These are phyloP conservation scores for Bombus fervidus DNA, from an alignment of 1,140 invertebrate species.

Conservation along the genomic window DNA sequence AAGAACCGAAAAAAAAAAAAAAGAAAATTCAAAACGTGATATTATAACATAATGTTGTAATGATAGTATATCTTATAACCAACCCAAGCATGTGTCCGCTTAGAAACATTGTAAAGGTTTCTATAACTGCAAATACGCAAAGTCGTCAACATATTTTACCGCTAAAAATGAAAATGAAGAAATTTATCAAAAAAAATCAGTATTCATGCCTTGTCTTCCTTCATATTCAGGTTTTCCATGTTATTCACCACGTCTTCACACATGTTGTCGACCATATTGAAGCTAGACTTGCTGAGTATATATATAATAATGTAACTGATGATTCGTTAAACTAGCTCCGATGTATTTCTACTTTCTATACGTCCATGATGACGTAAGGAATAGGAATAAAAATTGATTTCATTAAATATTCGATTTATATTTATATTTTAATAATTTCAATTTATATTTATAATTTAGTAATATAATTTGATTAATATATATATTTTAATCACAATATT, in stretches of 20 bases:
- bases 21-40: slow-evolving; percentile 26
- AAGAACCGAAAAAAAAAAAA: background rate
- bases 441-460: too few species aligned
- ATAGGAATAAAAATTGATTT: background rate
- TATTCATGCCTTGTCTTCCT: slow-evolving; percentile 87
- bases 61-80: slow-evolving; percentile 69
- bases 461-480: background rate
- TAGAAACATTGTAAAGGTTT: slow-evolving; percentile 76
- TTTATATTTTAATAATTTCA: too few species aligned
- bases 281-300: background rate
- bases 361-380: background rate
- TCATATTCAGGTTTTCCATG: slow-evolving; percentile 84
- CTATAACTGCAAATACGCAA: slow-evolving; percentile 83
- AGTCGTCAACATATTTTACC: slow-evolving; percentile 83
- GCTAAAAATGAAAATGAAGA: slow-evolving; percentile 77
- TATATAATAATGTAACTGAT: background rate
- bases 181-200: slow-evolving; percentile 55
- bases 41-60: slow-evolving; percentile 24
- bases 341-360: background rate
- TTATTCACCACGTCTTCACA: slow-evolving; percentile 79
- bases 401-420: background rate
- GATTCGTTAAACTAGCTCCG: background rate
- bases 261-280: slow-evolving; percentile 74
- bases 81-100: slow-evolving; percentile 78
- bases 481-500: background rate